Evolutionary conservation across 2,797 vertebrate genomes (phyloP).

Genomic region (Bothrops alternatus): DNA sequence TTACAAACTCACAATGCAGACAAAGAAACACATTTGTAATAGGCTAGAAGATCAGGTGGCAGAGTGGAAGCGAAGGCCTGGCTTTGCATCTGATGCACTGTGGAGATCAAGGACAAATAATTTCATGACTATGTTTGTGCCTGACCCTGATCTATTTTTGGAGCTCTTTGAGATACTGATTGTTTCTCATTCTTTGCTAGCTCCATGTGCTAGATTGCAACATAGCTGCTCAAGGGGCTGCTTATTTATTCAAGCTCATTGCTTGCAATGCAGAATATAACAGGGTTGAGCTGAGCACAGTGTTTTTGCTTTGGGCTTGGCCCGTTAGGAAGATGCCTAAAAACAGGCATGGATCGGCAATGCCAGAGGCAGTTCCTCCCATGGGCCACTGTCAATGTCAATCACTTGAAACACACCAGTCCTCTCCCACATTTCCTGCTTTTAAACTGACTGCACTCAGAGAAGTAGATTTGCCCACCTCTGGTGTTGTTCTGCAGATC

Average conservation of each 20-base stretch:
- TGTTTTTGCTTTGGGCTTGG: neutral
- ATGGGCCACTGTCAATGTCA: neutral
- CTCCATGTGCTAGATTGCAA: neutral
- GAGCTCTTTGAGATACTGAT: constrained; percentile 14
- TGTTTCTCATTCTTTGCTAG: constrained; percentile 26
- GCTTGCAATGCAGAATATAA: constrained; percentile 8
- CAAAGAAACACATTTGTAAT: constrained; percentile 39
- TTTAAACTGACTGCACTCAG: neutral
- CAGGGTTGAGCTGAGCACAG: neutral
- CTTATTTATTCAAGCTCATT: constrained; percentile 12
- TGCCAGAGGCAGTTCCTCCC: neutral
- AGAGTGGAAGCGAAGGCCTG: neutral
- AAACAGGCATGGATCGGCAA: neutral
- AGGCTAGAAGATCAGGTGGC: neutral
- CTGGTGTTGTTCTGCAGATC: neutral
- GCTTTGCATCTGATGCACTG: constrained; percentile 1
- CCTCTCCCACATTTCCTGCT: neutral
- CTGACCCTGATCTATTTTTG: constrained; percentile 19
- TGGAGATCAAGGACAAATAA: constrained; percentile 26
- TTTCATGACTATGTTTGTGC: constrained; percentile 18
- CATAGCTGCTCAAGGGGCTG: constrained; percentile 4
- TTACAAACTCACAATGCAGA: constrained; percentile 33
- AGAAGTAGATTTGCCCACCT: neutral
- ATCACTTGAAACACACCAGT: neutral
- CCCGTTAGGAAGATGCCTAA: neutral